Evolutionary conservation across 2,888 invertebrate genomes (phyloP).

Genomic region (Cheilosia scutellata): DNA sequence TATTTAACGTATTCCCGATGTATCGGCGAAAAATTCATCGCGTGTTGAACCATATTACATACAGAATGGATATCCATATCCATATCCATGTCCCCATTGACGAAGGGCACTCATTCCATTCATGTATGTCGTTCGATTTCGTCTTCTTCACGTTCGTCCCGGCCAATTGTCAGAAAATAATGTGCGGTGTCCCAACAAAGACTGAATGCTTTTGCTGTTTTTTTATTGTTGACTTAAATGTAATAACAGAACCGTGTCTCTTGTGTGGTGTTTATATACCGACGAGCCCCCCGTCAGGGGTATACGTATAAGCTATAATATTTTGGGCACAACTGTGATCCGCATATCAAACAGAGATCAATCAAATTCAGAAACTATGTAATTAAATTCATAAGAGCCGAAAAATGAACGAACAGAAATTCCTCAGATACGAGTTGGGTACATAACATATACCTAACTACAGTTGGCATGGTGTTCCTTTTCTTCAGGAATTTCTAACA

Average conservation of each 20-base stretch:
- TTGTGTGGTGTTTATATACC: slow-evolving; percentile 11
- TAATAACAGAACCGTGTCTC: slow-evolving; percentile 49
- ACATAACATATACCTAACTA: not conserved
- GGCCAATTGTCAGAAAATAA: slow-evolving; percentile 23
- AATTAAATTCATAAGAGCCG: slow-evolving; percentile 64
- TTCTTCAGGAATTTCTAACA: slow-evolving; percentile 31
- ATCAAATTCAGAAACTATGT: slow-evolving; percentile 65
- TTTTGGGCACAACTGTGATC: slow-evolving; percentile 60
- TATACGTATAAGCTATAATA: not conserved
- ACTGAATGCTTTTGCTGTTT: not conserved
- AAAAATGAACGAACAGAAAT: slow-evolving; percentile 41
- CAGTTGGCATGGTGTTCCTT: not conserved
- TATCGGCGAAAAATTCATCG: slow-evolving; percentile 48
- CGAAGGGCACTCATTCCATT: slow-evolving; percentile 18
- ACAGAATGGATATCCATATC: slow-evolving; percentile 3
- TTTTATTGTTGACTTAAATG: slow-evolving; percentile 51
- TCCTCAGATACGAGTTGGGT: slow-evolving; percentile 46
- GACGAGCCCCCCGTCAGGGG: slow-evolving; percentile 25
- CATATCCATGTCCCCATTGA: not conserved
- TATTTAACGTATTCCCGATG: slow-evolving; percentile 46
- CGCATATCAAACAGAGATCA: slow-evolving; percentile 74
- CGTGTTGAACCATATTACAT: slow-evolving; percentile 51
- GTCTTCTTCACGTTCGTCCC: not conserved
- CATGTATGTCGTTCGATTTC: slow-evolving; percentile 12
- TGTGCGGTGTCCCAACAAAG: slow-evolving; percentile 16